Base-by-base conservation (phyloP, 37 sponge, comb jelly and placozoan species). In the Corticium candelabrum region DNA sequence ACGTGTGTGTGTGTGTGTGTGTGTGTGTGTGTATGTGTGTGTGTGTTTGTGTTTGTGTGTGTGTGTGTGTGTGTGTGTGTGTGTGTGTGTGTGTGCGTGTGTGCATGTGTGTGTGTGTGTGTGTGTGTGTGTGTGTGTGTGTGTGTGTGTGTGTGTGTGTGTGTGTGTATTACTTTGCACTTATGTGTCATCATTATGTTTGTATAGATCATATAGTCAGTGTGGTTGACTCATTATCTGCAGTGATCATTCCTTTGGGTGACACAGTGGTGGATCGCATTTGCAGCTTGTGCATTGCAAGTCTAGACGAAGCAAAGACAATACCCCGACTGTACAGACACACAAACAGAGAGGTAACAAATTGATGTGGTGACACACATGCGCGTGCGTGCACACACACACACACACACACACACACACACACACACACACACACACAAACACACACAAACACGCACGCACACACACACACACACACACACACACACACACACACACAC, bases 261-360 rank as follows among this genome's bases (percentile, higher is more conserved):
- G 27, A 40, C 33, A 50, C 62, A 50, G 21, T 50, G 11, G 21
- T 50, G 21, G 62, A 50, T 50, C 31, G 21, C 5, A 7, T 70
- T 70, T 29, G 73, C 5, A 39, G 76, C 41, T 69, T 86, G 39
- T 92, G 93, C 71, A 69, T n/a, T 32, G 72, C 77, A 7, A 74
- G 72, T 0, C 77, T 96, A 43, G 97, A 92, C 11, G 77, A 85
- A 35, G 89, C 90, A 1, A 81, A 87, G 50, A 87, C 91, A 3
- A 86, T 97, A 0, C 94, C 99, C 1, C 75, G 99, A 76, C 88
- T 91, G 7, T 97, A 86, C 73, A 78, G 99, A 1, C 78, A 91
- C 37, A 97, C 99, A 0, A 93, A 93, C 41, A 80, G 85, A 68
- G 94, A 96, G 84, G 94, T 74, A 1, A 39, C 41, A n/a, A n/a